These are phyloP conservation scores for Rhysida immarginata DNA, from an alignment of 1,140 invertebrate genomes.

Conservation along the genomic window DNA sequence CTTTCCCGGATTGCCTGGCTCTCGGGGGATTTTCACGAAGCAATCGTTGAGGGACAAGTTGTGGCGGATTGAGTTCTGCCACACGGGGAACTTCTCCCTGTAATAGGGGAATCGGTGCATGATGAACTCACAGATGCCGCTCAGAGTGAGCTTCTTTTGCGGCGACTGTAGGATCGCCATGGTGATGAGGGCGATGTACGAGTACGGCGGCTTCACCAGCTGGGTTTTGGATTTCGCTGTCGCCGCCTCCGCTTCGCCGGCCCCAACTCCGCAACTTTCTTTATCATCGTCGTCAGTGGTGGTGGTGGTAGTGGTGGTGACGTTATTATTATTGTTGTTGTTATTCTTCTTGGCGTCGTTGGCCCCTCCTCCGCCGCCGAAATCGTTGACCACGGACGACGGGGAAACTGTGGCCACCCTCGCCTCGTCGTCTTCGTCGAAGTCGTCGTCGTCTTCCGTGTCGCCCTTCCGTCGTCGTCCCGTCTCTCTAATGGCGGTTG, in stretches of 20 bases:
- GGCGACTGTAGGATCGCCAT: conserved; percentile 97
- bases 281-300: background rate
- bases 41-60: conserved; percentile 97
- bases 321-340: background rate
- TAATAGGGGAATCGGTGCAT: conserved; percentile 96
- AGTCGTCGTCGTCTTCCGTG: no score
- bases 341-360: background rate
- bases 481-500: no score
- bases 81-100: conserved; percentile 84
- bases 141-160: conserved; percentile 87
- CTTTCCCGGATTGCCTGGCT: conserved; percentile 96
- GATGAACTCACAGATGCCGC: conserved; percentile 97
- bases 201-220: conserved; percentile 86
- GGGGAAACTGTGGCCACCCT: background rate
- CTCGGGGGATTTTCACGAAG: conserved; percentile 95
- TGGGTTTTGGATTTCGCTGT: conserved; percentile 24
- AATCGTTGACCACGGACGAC: background rate
- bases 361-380: background rate
- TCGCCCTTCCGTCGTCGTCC: no score
- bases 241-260: conserved; percentile 12
- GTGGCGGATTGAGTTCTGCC: conserved; percentile 95
- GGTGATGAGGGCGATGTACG: conserved; percentile 93
- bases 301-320: background rate
- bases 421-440: no score
- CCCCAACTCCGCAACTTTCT: background rate